Evolutionary conservation across 2,797 vertebrate species (phyloP).

Genomic region (Arrhamphus sclerolepis): DNA sequence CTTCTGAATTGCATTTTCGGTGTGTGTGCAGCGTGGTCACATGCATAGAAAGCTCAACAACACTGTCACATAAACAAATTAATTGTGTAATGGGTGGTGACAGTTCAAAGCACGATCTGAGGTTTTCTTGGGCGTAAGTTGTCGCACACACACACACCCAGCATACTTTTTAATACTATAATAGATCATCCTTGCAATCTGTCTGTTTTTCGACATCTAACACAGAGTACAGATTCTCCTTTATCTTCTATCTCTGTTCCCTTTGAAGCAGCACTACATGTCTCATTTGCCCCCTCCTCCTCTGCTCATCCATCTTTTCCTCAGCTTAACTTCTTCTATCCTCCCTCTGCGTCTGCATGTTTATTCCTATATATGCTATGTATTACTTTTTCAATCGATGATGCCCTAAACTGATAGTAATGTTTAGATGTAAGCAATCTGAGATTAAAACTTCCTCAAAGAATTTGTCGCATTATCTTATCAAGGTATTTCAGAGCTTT

Average conservation of each 20-base stretch:
- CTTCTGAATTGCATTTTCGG: slow-evolving; percentile 46
- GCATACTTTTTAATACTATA: slow-evolving; percentile 54
- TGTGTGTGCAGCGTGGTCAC: slow-evolving; percentile 26
- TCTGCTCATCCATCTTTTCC: slow-evolving; percentile 49
- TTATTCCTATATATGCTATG: too few species aligned
- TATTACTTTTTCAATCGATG: slow-evolving; percentile 28
- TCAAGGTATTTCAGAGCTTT: slow-evolving; percentile 22
- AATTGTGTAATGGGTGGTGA: slow-evolving; percentile 39
- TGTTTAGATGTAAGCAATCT: slow-evolving; percentile 22
- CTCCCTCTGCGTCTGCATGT: slow-evolving; percentile 38
- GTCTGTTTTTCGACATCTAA: slow-evolving; percentile 44
- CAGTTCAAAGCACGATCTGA: slow-evolving; percentile 34
- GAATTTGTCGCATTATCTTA: slow-evolving; percentile 27
- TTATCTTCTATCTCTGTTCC: slow-evolving; percentile 48
- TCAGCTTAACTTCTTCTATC: slow-evolving; percentile 37
- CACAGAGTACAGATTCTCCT: slow-evolving; percentile 37
- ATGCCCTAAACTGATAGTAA: slow-evolving; percentile 44
- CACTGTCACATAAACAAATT: slow-evolving; percentile 39
- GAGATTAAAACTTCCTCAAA: slow-evolving; percentile 37
- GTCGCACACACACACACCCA: slow-evolving; percentile 31
- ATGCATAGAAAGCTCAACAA: slow-evolving; percentile 21
- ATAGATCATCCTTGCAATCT: slow-evolving; percentile 60
- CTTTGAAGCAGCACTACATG: slow-evolving; percentile 64
- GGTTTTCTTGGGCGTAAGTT: slow-evolving; percentile 21
- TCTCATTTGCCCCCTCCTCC: slow-evolving; percentile 45